Evolutionary conservation across 2,797 vertebrate genomes (phyloP).

Genomic region (Sebastes variabilis): DNA sequence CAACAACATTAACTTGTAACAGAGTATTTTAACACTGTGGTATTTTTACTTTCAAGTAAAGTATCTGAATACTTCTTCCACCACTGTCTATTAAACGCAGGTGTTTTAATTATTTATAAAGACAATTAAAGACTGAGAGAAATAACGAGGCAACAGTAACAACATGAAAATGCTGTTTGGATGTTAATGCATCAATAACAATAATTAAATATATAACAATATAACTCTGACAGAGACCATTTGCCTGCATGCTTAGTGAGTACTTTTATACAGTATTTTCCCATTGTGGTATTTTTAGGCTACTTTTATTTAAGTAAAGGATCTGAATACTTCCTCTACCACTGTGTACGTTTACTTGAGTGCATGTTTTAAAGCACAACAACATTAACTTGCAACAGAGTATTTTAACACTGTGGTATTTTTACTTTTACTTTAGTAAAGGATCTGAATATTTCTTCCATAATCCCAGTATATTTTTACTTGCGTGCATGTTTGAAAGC

Average conservation of each 20-base stretch:
- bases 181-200: background rate
- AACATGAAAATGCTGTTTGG: background rate
- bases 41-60: background rate
- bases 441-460: too few species aligned
- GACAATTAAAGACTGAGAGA: background rate
- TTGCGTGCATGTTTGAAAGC: too few species aligned
- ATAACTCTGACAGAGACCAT: background rate
- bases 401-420: background rate
- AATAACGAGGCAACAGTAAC: background rate
- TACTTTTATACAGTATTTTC: too few species aligned
- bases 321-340: background rate
- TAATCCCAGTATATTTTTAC: too few species aligned
- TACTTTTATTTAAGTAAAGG: background rate
- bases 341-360: too few species aligned
- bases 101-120: background rate
- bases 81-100: background rate
- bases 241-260: background rate
- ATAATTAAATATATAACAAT: background rate
- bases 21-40: background rate
- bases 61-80: background rate
- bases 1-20: background rate
- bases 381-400: background rate
- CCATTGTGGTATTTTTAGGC: too few species aligned
- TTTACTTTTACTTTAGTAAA: too few species aligned
- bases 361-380: too few species aligned